Percentiles rank a stretch among this genome's conserved stretches.
Conservation (phyloP, 1,140 invertebrate genomes). For the Lysiphlebus fabarum region DNA sequence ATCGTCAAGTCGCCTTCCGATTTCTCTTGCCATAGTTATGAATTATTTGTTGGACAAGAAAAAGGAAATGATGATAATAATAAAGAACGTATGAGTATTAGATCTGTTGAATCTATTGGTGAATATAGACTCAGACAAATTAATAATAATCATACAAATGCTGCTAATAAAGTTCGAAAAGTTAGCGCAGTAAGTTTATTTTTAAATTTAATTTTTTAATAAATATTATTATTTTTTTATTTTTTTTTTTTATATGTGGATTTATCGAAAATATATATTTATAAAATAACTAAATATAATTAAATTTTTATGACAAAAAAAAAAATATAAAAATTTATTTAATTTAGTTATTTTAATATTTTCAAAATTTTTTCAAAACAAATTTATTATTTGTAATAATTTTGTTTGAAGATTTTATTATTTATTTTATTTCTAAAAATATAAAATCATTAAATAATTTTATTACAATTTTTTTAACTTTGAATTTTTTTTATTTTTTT, state of each 20-base stretch:
- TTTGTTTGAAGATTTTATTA: too few species aligned
- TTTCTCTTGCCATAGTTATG: conserved; percentile 86
- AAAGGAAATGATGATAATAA: conserved; percentile 82
- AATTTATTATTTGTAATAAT: too few species aligned
- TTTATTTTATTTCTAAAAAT: too few species aligned
- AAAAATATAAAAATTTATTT: background rate
- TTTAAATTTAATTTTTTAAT: conserved; percentile 2
- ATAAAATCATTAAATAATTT: too few species aligned
- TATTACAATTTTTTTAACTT: too few species aligned
- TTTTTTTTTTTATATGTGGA: too few species aligned
- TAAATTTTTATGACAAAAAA: too few species aligned
- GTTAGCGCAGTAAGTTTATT: conserved; percentile 80
- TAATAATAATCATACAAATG: conserved; percentile 50
- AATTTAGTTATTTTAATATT: background rate
- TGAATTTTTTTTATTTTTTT: too few species aligned
- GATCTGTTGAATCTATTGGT: conserved; percentile 83
- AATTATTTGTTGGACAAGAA: conserved; percentile 82
- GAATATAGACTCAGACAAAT: conserved; percentile 67
- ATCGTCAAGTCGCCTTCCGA: conserved; percentile 82
- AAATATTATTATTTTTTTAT: background rate
- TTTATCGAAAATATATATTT: too few species aligned
- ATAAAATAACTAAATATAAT: background rate
- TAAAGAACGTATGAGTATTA: conserved; percentile 86
- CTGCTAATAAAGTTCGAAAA: conserved; percentile 74
- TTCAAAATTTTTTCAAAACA: too few species aligned